phyloP scores from a whole-genome alignment of 2,113 vertebrate genomes.

The Xerus inauris region DNA sequence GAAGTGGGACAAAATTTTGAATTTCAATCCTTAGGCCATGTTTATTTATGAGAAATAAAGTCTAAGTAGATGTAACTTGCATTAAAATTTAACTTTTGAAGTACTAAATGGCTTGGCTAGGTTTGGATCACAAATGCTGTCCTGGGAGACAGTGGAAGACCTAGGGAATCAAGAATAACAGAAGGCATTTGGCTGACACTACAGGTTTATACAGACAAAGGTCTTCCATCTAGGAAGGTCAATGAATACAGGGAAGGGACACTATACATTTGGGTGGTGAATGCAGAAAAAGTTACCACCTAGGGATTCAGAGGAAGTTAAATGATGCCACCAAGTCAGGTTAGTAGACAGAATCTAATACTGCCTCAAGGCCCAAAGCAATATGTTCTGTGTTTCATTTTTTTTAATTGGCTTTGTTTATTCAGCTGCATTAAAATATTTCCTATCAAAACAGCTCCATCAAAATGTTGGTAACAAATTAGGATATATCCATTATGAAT shows the following conservation, averaged over 20 bases:
- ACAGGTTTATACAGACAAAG: background rate
- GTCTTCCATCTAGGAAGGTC: background rate
- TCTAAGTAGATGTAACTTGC: background rate
- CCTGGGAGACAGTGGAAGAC: background rate
- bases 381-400: background rate
- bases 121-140: background rate
- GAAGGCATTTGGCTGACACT: background rate
- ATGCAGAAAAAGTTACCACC: background rate
- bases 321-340: fast-evolving
- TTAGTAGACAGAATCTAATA: background rate
- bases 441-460: background rate
- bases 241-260: background rate
- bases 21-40: background rate
- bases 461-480: background rate
- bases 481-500: background rate
- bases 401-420: background rate
- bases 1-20: constrained; percentile 4
- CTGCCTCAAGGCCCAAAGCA: background rate
- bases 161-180: background rate
- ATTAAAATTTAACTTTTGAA: background rate
- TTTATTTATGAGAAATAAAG: background rate
- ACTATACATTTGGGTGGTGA: fast-evolving
- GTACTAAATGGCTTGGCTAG: background rate
- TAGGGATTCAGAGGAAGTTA: background rate
- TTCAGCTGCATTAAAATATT: background rate